Conservation (phyloP, 2,888 invertebrate species). For the Himalopsyche anomala region DNA sequence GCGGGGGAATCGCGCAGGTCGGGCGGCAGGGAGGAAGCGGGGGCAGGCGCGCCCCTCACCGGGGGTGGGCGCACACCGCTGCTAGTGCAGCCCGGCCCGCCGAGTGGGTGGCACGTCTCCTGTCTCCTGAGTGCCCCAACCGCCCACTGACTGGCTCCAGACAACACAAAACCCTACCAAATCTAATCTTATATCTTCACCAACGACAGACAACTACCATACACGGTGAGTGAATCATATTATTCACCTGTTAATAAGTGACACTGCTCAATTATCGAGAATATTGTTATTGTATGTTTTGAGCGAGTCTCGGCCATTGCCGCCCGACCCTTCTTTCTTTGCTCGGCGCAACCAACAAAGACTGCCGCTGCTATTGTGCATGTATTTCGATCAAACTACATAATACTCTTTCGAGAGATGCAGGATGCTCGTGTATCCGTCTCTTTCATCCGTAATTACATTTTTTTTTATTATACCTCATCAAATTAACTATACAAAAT, state of each 20-base stretch:
- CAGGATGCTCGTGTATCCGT: constrained; percentile 6
- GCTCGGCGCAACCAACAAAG: neutral
- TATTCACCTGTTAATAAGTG: constrained; percentile 47
- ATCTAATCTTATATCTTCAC: constrained; percentile 66
- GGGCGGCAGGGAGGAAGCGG: constrained; percentile 69
- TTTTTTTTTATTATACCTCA: neutral
- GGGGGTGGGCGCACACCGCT: constrained; percentile 73
- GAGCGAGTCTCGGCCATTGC: neutral
- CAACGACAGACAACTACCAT: constrained; percentile 51
- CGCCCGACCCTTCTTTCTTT: constrained; percentile 43
- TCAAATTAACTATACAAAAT: too few species aligned
- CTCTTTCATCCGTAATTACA: constrained; percentile 27
- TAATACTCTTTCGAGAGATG: constrained; percentile 23
- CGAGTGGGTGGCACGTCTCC: constrained; percentile 70
- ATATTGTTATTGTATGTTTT: constrained; percentile 24
- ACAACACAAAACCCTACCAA: constrained; percentile 62
- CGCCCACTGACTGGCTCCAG: constrained; percentile 63
- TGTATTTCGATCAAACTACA: constrained; percentile 35
- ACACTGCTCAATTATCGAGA: constrained; percentile 16
- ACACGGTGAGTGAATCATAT: constrained; percentile 13
- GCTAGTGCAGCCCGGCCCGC: constrained; percentile 65
- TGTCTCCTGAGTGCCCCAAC: constrained; percentile 66
- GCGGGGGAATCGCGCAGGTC: constrained; percentile 66
- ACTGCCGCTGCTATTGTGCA: constrained; percentile 32
- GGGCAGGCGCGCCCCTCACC: constrained; percentile 71